These are phyloP conservation scores for Willisornis vidua DNA, from an alignment of 2,113 vertebrate genomes.

Conservation along the genomic window DNA sequence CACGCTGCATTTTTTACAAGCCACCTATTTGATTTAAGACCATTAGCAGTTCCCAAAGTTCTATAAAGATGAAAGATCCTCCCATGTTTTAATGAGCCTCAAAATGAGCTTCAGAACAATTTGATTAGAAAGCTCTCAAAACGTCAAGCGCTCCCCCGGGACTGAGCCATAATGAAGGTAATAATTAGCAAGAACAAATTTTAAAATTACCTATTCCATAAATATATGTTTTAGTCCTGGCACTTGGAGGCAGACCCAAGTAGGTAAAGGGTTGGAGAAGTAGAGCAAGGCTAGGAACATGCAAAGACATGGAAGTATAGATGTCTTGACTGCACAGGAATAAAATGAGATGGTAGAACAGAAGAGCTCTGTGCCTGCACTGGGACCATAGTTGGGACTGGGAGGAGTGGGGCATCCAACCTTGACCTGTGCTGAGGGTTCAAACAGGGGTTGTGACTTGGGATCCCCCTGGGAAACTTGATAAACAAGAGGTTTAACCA, in stretches of 20 bases:
- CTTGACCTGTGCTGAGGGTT: background rate
- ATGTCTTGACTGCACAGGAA: background rate
- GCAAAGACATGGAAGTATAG: background rate
- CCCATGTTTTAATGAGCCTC: constrained; percentile 54
- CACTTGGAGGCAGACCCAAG: background rate
- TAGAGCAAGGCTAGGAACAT: background rate
- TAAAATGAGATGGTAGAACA: background rate
- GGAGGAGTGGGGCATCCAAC: background rate
- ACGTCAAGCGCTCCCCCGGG: background rate
- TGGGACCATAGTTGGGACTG: background rate
- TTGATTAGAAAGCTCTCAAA: constrained; percentile 59
- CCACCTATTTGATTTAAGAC: constrained; percentile 28
- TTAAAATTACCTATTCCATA: constrained; percentile 40
- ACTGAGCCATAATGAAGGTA: constrained; percentile 39
- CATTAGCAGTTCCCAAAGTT: constrained; percentile 38
- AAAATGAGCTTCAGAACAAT: constrained; percentile 55
- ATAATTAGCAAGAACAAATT: constrained; percentile 64
- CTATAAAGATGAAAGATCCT: constrained; percentile 57
- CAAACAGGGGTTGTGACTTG: background rate
- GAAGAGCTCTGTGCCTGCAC: background rate
- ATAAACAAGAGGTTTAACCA: background rate
- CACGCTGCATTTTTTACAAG: background rate
- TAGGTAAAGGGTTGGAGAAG: constrained; percentile 30
- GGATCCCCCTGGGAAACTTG: fast-evolving
- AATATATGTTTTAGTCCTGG: constrained; percentile 28